Base-by-base conservation (phyloP, 2,113 vertebrate species). In the Pholis gunnellus region DNA sequence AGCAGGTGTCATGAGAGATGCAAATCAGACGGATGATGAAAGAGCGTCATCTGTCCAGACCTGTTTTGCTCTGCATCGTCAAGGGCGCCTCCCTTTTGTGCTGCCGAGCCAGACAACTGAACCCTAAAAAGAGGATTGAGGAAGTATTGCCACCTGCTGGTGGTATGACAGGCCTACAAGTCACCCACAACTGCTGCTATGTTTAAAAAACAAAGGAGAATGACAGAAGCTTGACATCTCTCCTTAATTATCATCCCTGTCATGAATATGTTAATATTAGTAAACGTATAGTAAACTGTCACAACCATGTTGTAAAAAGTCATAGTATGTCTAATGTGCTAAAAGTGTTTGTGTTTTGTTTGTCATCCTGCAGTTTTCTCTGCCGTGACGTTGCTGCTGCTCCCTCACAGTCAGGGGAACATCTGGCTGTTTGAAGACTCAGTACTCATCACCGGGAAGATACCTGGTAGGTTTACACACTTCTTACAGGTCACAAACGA, bases 401-500 rank as follows among this genome's bases (percentile, higher is more conserved):
- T 97, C 42, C 97, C 97, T 77, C 97, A 98, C 95, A 97, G 93
- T 83, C 97, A 97, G 95, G 98, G 97, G 36, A 98, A 98, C 94
- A 94, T 99, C 88, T 99, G 97, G 97, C 94, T 99, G 27, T 99
- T 97, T 92, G 97, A 99, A 85, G 97, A 99, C 89, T 96, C 95
- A 0, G 93, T 99, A 80, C 93, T 99, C 93, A 97, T 99, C 90
- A 97, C 96, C 66, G 95, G 96, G 83, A 98, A 97, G 92, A 79
- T 96, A 79, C 96, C 96, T 87, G 97, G 98, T 98, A 93, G 48
- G 77, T 72, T 15, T 1, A 7, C 17, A 44, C 48, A 15, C 52
- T 13, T 46, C 25, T 22, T 11, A 22, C 9, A 60, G 40, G 18
- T 1, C 17, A 15, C 11, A 15, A 14, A 36, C 29, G 0, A 34